Conservation (phyloP, 2,113 vertebrate genomes). For the Cepphus grylle region DNA sequence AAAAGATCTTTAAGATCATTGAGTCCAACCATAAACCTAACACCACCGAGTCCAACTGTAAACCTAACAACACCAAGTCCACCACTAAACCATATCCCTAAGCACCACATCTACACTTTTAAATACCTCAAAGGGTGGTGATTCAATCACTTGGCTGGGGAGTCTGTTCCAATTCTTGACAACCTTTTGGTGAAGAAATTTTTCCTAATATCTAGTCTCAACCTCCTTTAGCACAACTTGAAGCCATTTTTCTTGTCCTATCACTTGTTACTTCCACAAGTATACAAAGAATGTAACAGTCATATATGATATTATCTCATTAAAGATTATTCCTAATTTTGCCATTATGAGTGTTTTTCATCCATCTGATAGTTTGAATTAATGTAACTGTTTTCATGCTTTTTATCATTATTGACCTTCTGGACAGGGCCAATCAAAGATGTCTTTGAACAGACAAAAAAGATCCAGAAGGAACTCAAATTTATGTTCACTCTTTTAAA, state of each 20-base stretch:
- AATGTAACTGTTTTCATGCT: neutral
- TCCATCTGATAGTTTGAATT: neutral
- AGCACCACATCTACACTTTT: neutral
- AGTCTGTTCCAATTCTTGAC: neutral
- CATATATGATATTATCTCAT: neutral
- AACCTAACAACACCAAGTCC: neutral
- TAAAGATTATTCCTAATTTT: neutral
- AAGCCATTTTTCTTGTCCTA: neutral
- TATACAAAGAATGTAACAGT: neutral
- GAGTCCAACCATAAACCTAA: neutral
- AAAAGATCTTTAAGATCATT: neutral
- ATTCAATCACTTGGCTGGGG: neutral
- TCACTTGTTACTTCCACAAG: neutral
- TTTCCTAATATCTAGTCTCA: neutral
- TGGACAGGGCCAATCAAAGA: neutral
- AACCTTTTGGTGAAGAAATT: neutral
- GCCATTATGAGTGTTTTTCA: neutral
- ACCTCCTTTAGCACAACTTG: neutral
- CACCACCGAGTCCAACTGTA: neutral
- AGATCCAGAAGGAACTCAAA: neutral
- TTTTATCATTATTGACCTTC: neutral
- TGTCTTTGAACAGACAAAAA: neutral
- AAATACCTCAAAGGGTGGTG: neutral
- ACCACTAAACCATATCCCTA: neutral
- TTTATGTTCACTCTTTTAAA: neutral